Percentiles rank a stretch among this genome's conserved stretches.
phyloP scores from a whole-genome alignment of 2,797 vertebrate genomes.

The Gymnoscopelus braueri region DNA sequence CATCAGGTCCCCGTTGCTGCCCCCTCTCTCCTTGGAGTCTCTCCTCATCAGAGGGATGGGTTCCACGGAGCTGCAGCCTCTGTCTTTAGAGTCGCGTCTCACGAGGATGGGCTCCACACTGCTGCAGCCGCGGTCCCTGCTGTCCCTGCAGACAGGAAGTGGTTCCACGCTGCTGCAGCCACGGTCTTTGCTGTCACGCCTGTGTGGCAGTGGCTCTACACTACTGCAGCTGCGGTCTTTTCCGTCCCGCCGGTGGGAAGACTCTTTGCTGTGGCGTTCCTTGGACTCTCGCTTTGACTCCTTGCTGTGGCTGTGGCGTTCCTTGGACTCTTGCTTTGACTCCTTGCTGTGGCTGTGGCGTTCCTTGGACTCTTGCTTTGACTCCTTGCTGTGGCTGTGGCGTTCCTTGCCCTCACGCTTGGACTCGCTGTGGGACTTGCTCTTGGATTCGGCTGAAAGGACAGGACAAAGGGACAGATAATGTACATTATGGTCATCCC shows the following conservation, averaged over 20 bases:
- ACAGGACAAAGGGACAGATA: conserved; percentile 24
- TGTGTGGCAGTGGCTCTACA: conserved; percentile 78
- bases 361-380: conserved; percentile 11
- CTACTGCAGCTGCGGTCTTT: conserved; percentile 87
- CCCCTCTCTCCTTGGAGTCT: conserved; percentile 79
- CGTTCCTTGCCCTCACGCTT: conserved; percentile 54
- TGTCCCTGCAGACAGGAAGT: conserved; percentile 64
- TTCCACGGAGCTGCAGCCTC: conserved; percentile 61
- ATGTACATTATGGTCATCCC: no score
- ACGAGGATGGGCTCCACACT: conserved; percentile 85
- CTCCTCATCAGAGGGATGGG: conserved; percentile 64
- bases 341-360: conserved; percentile 42
- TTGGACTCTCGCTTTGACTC: conserved; percentile 82
- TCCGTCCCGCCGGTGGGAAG: conserved; percentile 78
- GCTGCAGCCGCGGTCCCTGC: conserved; percentile 77
- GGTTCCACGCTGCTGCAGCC: conserved; percentile 62
- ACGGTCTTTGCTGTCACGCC: conserved; percentile 77
- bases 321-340: conserved; percentile 80
- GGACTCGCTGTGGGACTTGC: conserved; percentile 55
- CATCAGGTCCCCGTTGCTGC: conserved; percentile 69
- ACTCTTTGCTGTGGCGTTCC: conserved; percentile 80
- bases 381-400: conserved; percentile 35
- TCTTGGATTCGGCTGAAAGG: conserved; percentile 82
- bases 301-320: conserved; percentile 78
- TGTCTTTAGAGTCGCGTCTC: conserved; percentile 73